Conservation (phyloP, 2,888 invertebrate genomes). For the Erebia aethiops region DNA sequence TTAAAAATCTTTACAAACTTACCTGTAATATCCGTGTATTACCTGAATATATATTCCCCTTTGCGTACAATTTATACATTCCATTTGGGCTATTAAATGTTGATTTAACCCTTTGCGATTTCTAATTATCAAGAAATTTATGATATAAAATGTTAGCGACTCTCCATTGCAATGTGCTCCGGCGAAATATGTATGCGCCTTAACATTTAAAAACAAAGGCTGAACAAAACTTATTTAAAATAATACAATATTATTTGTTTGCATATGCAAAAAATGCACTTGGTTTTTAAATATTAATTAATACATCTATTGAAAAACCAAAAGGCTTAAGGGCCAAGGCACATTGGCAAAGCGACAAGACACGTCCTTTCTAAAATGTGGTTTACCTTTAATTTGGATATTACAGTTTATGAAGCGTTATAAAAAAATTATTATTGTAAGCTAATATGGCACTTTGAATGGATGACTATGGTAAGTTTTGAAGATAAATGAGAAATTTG, state of each 20-base stretch:
- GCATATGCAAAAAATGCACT: neutral
- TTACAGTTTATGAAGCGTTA: slow-evolving; percentile 3
- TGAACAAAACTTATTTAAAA: neutral
- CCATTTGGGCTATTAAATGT: neutral
- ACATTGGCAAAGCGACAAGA: too few species aligned
- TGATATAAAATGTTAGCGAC: neutral
- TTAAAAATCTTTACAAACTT: neutral
- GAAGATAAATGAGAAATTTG: too few species aligned
- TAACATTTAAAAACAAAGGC: slow-evolving; percentile 1
- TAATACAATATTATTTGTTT: neutral
- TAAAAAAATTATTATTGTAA: neutral
- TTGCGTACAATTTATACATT: neutral
- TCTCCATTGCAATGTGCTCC: neutral
- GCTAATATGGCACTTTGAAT: slow-evolving; percentile 17
- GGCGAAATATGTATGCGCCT: neutral
- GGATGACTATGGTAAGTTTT: neutral
- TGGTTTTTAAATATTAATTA: neutral
- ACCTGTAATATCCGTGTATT: neutral
- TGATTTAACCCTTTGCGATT: neutral
- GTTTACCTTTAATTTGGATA: neutral
- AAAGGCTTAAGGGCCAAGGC: too few species aligned
- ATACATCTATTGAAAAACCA: neutral
- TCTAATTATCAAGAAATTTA: neutral
- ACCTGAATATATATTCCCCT: neutral
- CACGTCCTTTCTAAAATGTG: too few species aligned